Conservation (phyloP, 1,140 invertebrate genomes). For the Cheumatopsyche charites region DNA sequence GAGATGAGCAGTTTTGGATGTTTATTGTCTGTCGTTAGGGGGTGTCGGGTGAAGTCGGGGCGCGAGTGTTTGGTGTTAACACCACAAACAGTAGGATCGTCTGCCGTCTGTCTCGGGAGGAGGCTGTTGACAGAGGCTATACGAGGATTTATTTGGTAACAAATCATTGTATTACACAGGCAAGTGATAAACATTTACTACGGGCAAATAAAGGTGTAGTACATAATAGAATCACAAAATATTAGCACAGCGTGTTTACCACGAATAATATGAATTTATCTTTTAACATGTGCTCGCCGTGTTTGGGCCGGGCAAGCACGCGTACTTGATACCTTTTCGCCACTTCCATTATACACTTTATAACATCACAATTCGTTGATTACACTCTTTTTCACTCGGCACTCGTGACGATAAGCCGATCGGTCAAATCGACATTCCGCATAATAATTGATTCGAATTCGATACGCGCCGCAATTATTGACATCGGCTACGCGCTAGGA, state of each 20-base stretch:
- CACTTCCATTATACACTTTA: constrained; percentile 8
- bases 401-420: no score
- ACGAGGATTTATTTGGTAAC: constrained; percentile 48
- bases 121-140: constrained; percentile 47
- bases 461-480: constrained; percentile 8
- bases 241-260: constrained; percentile 47
- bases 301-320: constrained; percentile 40
- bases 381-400: no score
- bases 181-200: constrained; percentile 49
- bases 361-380: not conserved
- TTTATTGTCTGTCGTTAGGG: constrained; percentile 4
- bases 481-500: constrained; percentile 11
- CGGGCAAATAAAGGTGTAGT: constrained; percentile 48
- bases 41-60: not conserved
- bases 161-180: constrained; percentile 49
- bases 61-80: constrained; percentile 26
- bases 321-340: constrained; percentile 39
- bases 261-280: constrained; percentile 48
- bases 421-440: no score
- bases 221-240: constrained; percentile 49
- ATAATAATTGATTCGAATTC: no score
- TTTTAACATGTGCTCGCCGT: constrained; percentile 41
- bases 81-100: constrained; percentile 38
- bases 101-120: constrained; percentile 37
- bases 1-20: constrained; percentile 14